These are phyloP conservation scores for Odontomyia ornata DNA, from an alignment of 2,888 invertebrate species.

Conservation along the genomic window DNA sequence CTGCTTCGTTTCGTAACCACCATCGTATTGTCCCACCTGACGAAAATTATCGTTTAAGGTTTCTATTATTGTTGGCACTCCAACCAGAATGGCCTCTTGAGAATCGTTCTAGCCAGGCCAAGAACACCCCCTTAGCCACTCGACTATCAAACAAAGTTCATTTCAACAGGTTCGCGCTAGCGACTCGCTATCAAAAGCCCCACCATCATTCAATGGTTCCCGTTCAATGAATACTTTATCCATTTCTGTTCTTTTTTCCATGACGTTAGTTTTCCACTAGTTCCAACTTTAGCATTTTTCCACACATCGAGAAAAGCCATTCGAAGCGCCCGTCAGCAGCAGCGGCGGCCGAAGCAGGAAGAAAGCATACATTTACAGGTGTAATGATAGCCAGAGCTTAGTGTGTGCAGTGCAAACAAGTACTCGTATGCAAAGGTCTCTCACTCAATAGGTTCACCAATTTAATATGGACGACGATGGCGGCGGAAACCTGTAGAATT, in stretches of 20 bases:
- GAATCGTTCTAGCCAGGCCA: background rate
- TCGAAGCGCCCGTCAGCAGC: too few relatives aligned
- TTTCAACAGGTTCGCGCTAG: slow-evolving; percentile 21
- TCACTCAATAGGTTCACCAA: background rate
- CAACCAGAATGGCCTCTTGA: too few relatives aligned
- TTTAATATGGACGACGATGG: slow-evolving; percentile 1
- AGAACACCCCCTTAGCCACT: slow-evolving; percentile 21
- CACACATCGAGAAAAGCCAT: too few relatives aligned
- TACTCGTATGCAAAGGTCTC: background rate
- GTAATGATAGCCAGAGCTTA: slow-evolving; percentile 3
- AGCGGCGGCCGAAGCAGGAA: slow-evolving; percentile 23
- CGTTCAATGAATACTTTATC: slow-evolving; percentile 33
- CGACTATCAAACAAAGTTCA: background rate
- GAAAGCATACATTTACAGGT: slow-evolving; percentile 6
- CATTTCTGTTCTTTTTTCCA: background rate
- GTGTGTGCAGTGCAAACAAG: background rate
- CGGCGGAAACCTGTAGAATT: slow-evolving; percentile 18
- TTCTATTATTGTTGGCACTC: too few relatives aligned
- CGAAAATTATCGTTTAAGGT: too few relatives aligned
- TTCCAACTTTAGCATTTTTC: background rate
- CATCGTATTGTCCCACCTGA: too few relatives aligned
- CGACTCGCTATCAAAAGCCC: background rate
- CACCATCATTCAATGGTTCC: slow-evolving; percentile 29
- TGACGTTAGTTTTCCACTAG: background rate
- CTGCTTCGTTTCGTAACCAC: too few relatives aligned